Conservation (phyloP, 2,797 vertebrate genomes). For the Aeoliscus strigatus region DNA sequence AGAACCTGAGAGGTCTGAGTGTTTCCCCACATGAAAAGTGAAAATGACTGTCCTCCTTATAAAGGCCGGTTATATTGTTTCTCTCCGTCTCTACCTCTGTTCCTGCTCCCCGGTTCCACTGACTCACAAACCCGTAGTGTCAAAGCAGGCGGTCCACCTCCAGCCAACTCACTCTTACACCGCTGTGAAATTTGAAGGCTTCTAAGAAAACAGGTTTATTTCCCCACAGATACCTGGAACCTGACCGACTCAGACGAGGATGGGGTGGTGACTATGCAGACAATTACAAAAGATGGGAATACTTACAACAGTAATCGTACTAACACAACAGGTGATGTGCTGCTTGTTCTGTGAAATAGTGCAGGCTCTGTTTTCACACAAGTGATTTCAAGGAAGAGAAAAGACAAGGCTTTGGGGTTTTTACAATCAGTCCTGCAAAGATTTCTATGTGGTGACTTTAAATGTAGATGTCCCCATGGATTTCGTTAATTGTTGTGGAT, state of each 20-base stretch:
- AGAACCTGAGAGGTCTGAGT: conserved; percentile 20
- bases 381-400: background rate
- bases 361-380: conserved; percentile 15
- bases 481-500: too few relatives aligned
- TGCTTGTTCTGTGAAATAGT: conserved; percentile 8
- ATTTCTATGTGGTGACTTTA: too few relatives aligned
- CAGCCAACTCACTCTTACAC: conserved; percentile 17
- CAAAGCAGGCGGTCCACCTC: conserved; percentile 16
- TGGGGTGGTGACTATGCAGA: conserved; percentile 46
- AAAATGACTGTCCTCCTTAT: conserved; percentile 52
- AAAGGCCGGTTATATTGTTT: conserved; percentile 46
- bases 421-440: too few relatives aligned
- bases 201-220: conserved; percentile 37
- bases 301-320: conserved; percentile 37
- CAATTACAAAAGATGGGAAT: conserved; percentile 56
- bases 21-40: conserved; percentile 53
- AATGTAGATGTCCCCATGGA: too few relatives aligned
- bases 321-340: conserved; percentile 41
- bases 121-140: conserved; percentile 46
- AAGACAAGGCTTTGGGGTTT: background rate
- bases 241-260: conserved; percentile 29
- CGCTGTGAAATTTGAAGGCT: conserved; percentile 18
- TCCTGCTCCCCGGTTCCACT: conserved; percentile 51
- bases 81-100: conserved; percentile 45
- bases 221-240: conserved; percentile 43